Evolutionary conservation across 2,888 invertebrate species (phyloP).

Genomic region (Piscicola geometra): DNA sequence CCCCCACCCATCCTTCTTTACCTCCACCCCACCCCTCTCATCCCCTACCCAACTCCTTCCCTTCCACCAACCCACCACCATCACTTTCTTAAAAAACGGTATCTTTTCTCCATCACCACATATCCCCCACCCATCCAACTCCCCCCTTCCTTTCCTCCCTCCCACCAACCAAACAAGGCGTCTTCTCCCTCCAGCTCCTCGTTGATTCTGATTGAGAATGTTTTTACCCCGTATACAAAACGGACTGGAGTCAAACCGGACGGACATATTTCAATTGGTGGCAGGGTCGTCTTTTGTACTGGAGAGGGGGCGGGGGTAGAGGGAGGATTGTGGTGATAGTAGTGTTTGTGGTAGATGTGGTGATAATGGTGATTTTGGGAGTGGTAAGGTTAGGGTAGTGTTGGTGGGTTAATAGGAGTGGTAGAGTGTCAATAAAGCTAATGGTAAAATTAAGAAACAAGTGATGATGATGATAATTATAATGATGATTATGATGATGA

Average conservation of each 20-base stretch:
- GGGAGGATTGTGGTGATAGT: no score
- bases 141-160: neutral
- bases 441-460: no score
- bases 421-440: no score
- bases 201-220: conserved; percentile 22
- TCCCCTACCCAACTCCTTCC: no score
- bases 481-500: no score
- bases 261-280: conserved; percentile 9
- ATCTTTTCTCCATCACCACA: neutral
- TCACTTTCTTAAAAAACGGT: neutral
- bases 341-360: no score
- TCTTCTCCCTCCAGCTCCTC: conserved; percentile 20
- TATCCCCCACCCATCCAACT: neutral
- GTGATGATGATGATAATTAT: no score
- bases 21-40: neutral
- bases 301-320: neutral
- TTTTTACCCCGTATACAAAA: conserved; percentile 23
- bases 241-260: neutral
- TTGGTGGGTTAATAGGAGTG: no score
- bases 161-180: conserved; percentile 1
- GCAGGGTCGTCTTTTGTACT: conserved; percentile 2
- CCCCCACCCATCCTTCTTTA: no score
- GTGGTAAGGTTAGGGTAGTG: no score
- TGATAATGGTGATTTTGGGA: no score
- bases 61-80: neutral